Evolutionary conservation across 1,140 invertebrate genomes (phyloP), one percentile per base, ranked within the genome.

Genomic region (Drosophila obscura): DNA sequence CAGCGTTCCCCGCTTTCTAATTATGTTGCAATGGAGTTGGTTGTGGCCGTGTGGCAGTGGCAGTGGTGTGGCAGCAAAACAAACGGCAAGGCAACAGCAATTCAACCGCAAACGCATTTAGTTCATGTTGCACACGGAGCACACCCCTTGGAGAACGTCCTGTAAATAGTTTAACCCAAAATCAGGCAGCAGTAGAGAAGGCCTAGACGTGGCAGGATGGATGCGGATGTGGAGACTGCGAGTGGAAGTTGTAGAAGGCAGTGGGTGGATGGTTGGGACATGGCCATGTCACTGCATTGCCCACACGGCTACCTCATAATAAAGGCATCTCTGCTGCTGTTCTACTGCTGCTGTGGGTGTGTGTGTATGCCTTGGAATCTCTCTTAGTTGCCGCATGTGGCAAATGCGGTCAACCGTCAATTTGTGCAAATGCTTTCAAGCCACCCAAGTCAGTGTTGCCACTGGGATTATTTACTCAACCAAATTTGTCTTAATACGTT

Each of bases 51-150:
- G n/a, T 55, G 41, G 41, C 46, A 48, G 46, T 19, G 19, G 19
- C 19, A 19, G 19, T 57, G 19, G 49, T 39, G 55, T 61, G 51
- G 61, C 57, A 67, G 75, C 63, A 67, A 55, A 75, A 56, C 50
- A 73, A 80, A 76, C 63, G 63, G 64, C 74, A 69, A 63, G 68
- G 81, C 66, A 87, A 73, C 66, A 87, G 69, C 78, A 79, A 87
- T 85, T 85, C 50, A 82, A 87, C 82, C 66, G 72, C 78, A 79
- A 73, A 82, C 76, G 81, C 68, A 85, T 85, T 79, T 87, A 81
- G 74, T 62, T 75, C 56, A 77, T 73, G 73, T 73, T 73, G 55
- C 15, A 46, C 35, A 51, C 72, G 26, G 35, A 56, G 51, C 50
- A 39, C 51, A 26, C 57, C 52, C 44, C 35, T 11, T 39, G 35